Evolutionary conservation across 2,888 invertebrate genomes (phyloP), one percentile per base, ranked within the genome.

Genomic region (Lamellibrachia columna): DNA sequence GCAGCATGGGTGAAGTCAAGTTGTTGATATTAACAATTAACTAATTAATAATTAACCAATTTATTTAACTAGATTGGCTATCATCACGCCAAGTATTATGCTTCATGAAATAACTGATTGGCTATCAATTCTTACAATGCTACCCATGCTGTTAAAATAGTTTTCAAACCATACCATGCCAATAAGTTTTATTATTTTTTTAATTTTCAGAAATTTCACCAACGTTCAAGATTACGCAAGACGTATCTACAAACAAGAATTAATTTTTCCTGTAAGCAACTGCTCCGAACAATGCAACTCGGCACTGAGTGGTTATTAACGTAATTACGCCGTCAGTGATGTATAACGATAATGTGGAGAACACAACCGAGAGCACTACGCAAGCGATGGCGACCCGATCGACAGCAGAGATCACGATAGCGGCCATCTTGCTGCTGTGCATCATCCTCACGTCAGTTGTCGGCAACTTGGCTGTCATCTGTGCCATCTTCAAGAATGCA

Each of bases 401-500:
- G 55, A 15, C 11, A 52, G 91, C 55, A 4, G 94, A 94, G 53
- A 94, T 94, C 53, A 93, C 91, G 15, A 52, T 94, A 9, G 93
- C 94, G 28, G 93, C 94, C n/a, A 11, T 94, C 1, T 92, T 94
- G 28, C 93, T 96, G 0, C 4, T 94, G 7, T 9, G 95, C 15
- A 94, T 95, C 28, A 94, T 93, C n/a, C 15, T 93, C n/a, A 90
- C 90, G 3, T 90, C 93, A 4, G 11, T 93, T 22, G 28, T 90
- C 7, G 93, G 93, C 7, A 93, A 96, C 93, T 91, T 94, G 6
- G 92, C 94, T 2, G 96, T 96, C 9, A 95, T 96, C 52, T 53
- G 94, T 3, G 95, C 95, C 9, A 94, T 96, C 8, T 91, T 92
- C 9, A 93, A 92, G 7, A 94, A 93, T 40, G 93, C 92, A 28